Percentiles rank a stretch among this genome's conserved stretches.
phyloP scores from a whole-genome alignment of 2,113 vertebrate species.

The Lycaon pictus region DNA sequence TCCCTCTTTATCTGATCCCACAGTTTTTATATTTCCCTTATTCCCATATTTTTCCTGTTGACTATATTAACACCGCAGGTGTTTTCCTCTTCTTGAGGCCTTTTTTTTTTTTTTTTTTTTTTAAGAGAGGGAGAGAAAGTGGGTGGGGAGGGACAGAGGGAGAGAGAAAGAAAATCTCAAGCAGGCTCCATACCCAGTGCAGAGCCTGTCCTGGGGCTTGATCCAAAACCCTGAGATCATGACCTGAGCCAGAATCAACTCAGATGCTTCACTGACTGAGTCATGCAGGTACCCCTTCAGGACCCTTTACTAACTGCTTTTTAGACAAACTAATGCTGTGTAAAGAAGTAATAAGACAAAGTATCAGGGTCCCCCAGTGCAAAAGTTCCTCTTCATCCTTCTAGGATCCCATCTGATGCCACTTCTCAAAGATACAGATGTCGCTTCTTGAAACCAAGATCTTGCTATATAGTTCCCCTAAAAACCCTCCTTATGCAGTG shows the following conservation, averaged over 20 bases:
- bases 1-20: fast-evolving
- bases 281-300: not conserved
- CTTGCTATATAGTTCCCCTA: not conserved
- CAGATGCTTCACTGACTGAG: not conserved
- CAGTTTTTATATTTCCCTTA: not conserved
- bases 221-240: not conserved
- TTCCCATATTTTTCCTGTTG: not conserved
- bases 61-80: not conserved
- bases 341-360: not conserved
- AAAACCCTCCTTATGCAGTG: not conserved
- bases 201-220: not conserved
- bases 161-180: no score
- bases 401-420: not conserved
- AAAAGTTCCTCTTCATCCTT: not conserved
- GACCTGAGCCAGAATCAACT: not conserved
- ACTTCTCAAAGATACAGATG: not conserved
- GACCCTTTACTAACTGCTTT: not conserved
- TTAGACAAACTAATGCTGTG: not conserved
- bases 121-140: not conserved
- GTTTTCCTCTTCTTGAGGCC: not conserved
- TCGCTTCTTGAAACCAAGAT: not conserved
- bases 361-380: fast-evolving
- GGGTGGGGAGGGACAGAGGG: no score
- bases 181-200: no score
- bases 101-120: not conserved